These are phyloP conservation scores for Diabrotica undecimpunctata DNA, from an alignment of 1,140 invertebrate genomes.

Conservation along the genomic window DNA sequence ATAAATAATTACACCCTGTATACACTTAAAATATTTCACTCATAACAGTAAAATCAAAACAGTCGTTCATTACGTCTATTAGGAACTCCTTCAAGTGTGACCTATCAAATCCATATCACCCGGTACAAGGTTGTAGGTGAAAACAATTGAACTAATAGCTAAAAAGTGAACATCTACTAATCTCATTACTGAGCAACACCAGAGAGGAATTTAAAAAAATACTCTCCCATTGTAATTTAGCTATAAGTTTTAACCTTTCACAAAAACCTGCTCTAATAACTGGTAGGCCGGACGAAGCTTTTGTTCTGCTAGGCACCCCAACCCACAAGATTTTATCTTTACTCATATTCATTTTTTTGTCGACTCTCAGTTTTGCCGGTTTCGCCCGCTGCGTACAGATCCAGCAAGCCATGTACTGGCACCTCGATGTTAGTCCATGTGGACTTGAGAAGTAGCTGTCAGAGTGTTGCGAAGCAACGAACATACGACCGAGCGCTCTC, in stretches of 20 bases:
- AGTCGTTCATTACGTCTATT: too few relatives aligned
- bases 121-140: neutral
- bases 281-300: slow-evolving; percentile 43
- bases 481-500: slow-evolving; percentile 24
- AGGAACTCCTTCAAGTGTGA: too few relatives aligned
- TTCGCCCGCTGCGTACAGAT: slow-evolving; percentile 45
- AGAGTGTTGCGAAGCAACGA: slow-evolving; percentile 36
- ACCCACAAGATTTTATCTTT: slow-evolving; percentile 47
- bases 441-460: slow-evolving; percentile 38
- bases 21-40: too few relatives aligned
- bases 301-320: slow-evolving; percentile 45
- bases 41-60: too few relatives aligned
- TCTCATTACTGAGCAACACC: neutral
- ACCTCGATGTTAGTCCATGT: slow-evolving; percentile 45
- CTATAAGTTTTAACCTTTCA: slow-evolving; percentile 40
- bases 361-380: slow-evolving; percentile 49
- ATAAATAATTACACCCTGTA: too few relatives aligned
- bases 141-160: neutral
- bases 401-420: slow-evolving; percentile 47
- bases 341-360: slow-evolving; percentile 47
- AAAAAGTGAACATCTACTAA: slow-evolving; percentile 2
- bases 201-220: slow-evolving; percentile 28
- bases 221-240: slow-evolving; percentile 42
- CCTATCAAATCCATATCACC: too few relatives aligned
- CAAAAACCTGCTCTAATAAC: slow-evolving; percentile 39